Base-by-base conservation (phyloP, 2,888 invertebrate species). In the Chelonus formosanus region DNA sequence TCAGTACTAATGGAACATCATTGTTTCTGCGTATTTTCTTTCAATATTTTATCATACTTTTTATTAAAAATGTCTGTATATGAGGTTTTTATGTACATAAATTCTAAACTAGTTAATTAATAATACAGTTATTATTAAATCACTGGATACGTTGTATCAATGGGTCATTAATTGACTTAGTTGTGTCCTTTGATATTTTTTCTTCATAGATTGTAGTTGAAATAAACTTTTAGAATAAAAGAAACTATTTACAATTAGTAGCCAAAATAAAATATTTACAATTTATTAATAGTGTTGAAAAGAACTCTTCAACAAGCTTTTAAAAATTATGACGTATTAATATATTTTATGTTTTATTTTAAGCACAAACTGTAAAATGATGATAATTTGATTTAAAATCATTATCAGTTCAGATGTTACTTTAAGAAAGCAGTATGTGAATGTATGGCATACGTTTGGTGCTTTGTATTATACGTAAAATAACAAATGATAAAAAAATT, bases 381-480 rank as follows among this genome's bases (percentile, higher is more conserved):
- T 20, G 20, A 20, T 20, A 20, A 20, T 20, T 20, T 20, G 20
- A 20, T 20, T 20, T 20, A 20, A 20, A 20, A 20, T 20, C 20
- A 20, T 20, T 20, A 20, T 20, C 2, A 20, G 20, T 20, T 20
- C 20, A 20, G 20, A 20, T 20, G 2, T 20, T 20, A 20, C 2
- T 20, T 20, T 20, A 20, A 20, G 20, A 20, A 20, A 20, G 20
- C 20, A 20, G 20, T 69, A 58, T 48, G 58, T 58, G 56, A 48
- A 60, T 64, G 54, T 65, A 62, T 68, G 65, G 55, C 67, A 68
- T 77, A 76, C 74, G 70, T 73, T 73, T 77, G 78, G 78, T 78
- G 78, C 78, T 77, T 77, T 78, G 73, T 76, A 78, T 75, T 34
- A 78, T 74, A 74, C 52, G 69, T 71, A 61, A 68, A 70, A 58